phyloP scores from a whole-genome alignment of 2,797 vertebrate genomes.

The Arctocebus calabarensis region DNA sequence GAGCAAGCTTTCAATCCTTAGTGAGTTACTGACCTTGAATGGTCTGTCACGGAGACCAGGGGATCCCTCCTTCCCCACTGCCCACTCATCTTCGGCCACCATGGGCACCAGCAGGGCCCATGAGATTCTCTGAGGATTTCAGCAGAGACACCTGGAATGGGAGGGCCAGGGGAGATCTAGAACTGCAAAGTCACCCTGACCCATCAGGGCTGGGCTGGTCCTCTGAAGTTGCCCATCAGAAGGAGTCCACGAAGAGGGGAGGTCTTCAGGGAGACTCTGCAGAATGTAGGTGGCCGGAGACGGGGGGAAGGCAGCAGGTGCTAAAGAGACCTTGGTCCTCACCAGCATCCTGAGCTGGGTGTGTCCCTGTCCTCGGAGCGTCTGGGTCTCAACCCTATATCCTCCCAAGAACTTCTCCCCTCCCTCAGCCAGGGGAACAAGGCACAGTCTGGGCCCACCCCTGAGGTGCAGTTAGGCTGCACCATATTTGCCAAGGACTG shows the following conservation, averaged over 20 bases:
- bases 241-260: neutral
- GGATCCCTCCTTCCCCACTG: neutral
- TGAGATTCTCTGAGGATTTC: neutral
- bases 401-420: too few species aligned
- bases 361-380: too few species aligned
- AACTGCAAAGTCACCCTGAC: neutral
- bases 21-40: neutral
- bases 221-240: neutral
- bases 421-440: neutral
- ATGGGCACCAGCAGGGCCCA: rapidly evolving
- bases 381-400: neutral
- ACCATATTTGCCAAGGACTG: neutral
- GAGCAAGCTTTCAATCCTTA: rapidly evolving
- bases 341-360: neutral
- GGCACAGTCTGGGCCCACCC: neutral
- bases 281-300: neutral
- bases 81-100: rapidly evolving
- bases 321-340: neutral
- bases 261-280: neutral
- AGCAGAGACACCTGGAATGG: neutral
- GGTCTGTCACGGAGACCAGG: neutral
- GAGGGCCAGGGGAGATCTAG: neutral
- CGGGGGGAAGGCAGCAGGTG: neutral
- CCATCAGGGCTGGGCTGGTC: neutral
- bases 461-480: neutral